Base-by-base conservation (phyloP, 1,140 invertebrate species). In the Berghia stephanieae region DNA sequence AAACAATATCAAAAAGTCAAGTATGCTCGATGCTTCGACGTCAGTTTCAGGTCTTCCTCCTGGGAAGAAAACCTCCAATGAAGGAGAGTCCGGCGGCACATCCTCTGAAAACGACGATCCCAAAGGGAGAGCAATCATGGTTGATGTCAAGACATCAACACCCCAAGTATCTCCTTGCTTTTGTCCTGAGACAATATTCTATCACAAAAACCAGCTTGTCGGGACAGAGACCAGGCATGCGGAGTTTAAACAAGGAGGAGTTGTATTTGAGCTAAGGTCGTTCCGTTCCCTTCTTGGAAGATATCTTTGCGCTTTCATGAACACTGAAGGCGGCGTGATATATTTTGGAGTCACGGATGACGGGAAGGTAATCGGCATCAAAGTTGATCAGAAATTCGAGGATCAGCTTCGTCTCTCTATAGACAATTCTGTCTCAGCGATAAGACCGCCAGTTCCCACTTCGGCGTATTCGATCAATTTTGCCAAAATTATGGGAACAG, bases 171-270 rank as follows among this genome's bases (percentile, higher is more conserved):
- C 31, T 6, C 74, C 74, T 21, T 76, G 74, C 42, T 27, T 21
- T 31, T 76, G 74, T 24, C 74, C 74, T 3, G 74, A 76, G 13
- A 76, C 74, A 1, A 42, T 76, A 3, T 67, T 68, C 74, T 76
- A 76, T 38, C 60, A 36, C 27, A 3, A 18, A 36, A 1, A 3
- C 13, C 57, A 68, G 27, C 34, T 46, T 3, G 34, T 76, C 2
- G 74, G 74, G n/a, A 31, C 63, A 0, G 74, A 76, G 74, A 67
- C 74, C 3, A 66, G 74, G 63, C 63, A 76, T 34, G 40, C 52
- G 2, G 74, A 76, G 74, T 76, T 76, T 34, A 76, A 76, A 34
- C 36, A 31, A 18, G 63, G 42, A 6, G 74, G 63, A 3, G 27
- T 67, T 4, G 40, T 68, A 3, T 6, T 24, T 24, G 27, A 76